Conservation (phyloP, 2,113 vertebrate species). For the Agapornis roseicollis region DNA sequence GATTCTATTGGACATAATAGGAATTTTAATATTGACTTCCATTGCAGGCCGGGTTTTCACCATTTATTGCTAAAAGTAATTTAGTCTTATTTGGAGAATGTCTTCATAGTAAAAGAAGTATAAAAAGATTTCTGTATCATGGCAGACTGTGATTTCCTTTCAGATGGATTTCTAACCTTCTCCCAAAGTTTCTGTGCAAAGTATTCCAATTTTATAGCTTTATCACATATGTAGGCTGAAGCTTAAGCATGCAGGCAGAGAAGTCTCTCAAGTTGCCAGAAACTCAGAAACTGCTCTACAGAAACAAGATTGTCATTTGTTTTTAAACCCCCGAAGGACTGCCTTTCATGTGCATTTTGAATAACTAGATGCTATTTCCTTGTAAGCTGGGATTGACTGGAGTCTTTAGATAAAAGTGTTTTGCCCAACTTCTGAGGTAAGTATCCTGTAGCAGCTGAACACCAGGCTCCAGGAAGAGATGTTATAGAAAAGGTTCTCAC, state of each 20-base stretch:
- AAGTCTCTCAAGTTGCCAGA: background rate
- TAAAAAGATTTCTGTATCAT: background rate
- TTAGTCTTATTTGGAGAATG: background rate
- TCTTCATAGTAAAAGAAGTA: background rate
- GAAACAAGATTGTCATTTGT: background rate
- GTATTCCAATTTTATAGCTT: background rate
- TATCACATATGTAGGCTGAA: background rate
- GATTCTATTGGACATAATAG: background rate
- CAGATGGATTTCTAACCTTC: background rate
- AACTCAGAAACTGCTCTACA: background rate
- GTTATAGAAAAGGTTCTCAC: background rate
- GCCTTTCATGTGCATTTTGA: background rate
- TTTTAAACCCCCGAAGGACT: background rate
- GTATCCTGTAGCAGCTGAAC: background rate
- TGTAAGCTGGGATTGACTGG: background rate
- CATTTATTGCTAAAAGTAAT: background rate
- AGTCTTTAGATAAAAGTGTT: conserved; percentile 3
- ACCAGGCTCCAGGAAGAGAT: background rate
- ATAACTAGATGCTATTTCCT: background rate
- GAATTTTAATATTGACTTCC: background rate
- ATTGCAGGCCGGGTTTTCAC: background rate
- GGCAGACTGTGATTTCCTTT: background rate
- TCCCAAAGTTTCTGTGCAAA: background rate
- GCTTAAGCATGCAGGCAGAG: background rate
- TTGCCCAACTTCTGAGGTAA: background rate